phyloP scores from a whole-genome alignment of 2,888 invertebrate genomes.

The Dicycla oo region DNA sequence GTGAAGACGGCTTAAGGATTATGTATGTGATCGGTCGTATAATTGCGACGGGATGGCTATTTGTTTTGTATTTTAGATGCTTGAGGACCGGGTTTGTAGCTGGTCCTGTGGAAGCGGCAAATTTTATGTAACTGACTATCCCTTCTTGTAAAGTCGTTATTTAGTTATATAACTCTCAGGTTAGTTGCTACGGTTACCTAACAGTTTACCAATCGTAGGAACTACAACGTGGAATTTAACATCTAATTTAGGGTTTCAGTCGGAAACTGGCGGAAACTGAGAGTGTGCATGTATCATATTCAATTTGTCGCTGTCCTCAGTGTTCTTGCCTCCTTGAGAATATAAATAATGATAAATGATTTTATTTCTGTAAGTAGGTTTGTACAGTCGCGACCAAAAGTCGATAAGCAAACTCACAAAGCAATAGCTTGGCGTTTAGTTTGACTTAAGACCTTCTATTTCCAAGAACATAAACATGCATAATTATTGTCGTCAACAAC shows the following conservation, averaged over 20 bases:
- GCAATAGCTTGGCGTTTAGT: too few relatives aligned
- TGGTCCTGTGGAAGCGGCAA: not conserved
- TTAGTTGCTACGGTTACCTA: not conserved
- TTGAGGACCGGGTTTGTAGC: not conserved
- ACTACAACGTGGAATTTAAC: not conserved
- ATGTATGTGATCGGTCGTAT: conserved; percentile 44
- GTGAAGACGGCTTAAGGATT: conserved; percentile 44
- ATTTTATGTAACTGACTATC: not conserved
- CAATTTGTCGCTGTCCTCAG: not conserved
- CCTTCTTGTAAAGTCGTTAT: too few relatives aligned
- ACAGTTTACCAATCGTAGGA: not conserved
- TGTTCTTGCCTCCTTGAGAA: not conserved
- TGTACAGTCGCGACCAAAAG: too few relatives aligned
- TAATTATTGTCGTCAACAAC: too few relatives aligned
- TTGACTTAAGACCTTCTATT: too few relatives aligned
- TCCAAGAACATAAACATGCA: too few relatives aligned
- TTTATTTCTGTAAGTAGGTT: too few relatives aligned
- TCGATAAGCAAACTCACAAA: too few relatives aligned
- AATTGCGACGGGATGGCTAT: conserved; percentile 25
- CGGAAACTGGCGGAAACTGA: not conserved
- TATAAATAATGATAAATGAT: too few relatives aligned
- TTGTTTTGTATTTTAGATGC: conserved; percentile 37
- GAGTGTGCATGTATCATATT: not conserved
- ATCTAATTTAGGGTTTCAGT: not conserved
- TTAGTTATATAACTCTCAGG: not conserved